Evolutionary conservation across 2,888 invertebrate species (phyloP).

Genomic region (Synergus umbraculus): DNA sequence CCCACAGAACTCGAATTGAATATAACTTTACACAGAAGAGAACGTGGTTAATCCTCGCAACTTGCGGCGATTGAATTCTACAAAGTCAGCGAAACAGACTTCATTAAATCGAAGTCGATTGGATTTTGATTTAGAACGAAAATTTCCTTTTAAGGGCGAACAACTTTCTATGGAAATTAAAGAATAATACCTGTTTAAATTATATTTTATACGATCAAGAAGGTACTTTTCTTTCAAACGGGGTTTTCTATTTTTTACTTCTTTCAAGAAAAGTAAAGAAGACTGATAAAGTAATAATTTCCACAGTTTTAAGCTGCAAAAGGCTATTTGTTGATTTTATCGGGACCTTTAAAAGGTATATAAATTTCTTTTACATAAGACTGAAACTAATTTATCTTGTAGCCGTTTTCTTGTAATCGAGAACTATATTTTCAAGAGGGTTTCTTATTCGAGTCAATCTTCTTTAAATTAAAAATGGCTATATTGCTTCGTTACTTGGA

Average conservation of each 20-base stretch:
- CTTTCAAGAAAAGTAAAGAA: not conserved
- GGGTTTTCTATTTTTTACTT: not conserved
- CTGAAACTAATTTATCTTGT: not conserved
- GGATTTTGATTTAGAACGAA: not conserved
- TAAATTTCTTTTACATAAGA: not conserved
- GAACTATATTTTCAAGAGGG: not conserved
- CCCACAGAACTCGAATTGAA: slow-evolving; percentile 14
- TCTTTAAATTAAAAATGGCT: too few relatives aligned
- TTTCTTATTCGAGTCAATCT: too few relatives aligned
- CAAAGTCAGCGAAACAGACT: slow-evolving; percentile 12
- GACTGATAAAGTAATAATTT: not conserved
- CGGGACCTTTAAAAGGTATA: not conserved
- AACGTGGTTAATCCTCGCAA: slow-evolving; percentile 23
- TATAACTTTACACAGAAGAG: slow-evolving; percentile 18
- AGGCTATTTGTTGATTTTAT: not conserved
- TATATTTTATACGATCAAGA: not conserved
- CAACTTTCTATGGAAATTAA: slow-evolving; percentile 5
- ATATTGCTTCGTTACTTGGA: too few relatives aligned
- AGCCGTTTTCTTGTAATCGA: not conserved
- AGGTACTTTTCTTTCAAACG: not conserved
- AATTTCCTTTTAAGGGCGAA: not conserved
- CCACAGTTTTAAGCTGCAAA: not conserved
- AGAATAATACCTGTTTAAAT: not conserved
- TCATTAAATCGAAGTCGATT: slow-evolving; percentile 25
- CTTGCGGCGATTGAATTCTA: slow-evolving; percentile 25